A percentile compares a stretch with the other conserved stretches of the same genome.
Evolutionary conservation across 2,113 vertebrate genomes (phyloP).

Genomic region (Natator depressus): DNA sequence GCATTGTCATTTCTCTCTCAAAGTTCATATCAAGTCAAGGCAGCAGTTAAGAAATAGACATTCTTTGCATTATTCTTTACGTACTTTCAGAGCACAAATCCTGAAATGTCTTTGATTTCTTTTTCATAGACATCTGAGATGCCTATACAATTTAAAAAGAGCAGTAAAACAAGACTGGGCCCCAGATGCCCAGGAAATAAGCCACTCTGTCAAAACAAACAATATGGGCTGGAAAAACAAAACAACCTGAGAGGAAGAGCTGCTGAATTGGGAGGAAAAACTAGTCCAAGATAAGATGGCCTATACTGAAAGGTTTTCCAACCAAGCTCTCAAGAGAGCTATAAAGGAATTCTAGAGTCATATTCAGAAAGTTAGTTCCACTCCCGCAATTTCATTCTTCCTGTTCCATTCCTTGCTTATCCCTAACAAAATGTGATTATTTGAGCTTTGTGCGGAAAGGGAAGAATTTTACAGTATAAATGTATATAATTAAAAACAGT

Average conservation of each 20-base stretch:
- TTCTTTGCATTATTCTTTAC: neutral
- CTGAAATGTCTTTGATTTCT: neutral
- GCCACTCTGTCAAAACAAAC: neutral
- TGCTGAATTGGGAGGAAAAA: neutral
- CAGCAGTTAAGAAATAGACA: neutral
- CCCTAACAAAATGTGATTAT: constrained; percentile 30
- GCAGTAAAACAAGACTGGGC: neutral
- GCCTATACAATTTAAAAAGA: neutral
- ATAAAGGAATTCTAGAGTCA: constrained; percentile 34
- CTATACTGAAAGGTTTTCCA: neutral
- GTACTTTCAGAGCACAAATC: neutral
- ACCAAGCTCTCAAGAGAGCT: constrained; percentile 24
- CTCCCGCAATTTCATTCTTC: neutral
- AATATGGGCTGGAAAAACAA: neutral
- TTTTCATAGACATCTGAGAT: neutral
- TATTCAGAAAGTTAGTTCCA: constrained; percentile 11
- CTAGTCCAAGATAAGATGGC: neutral
- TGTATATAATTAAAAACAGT: neutral
- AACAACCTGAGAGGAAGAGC: neutral
- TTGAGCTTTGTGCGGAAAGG: neutral
- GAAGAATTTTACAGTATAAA: neutral
- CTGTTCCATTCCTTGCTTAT: neutral
- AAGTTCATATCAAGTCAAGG: neutral
- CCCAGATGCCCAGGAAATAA: neutral
- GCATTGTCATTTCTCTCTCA: neutral